phyloP scores from a whole-genome alignment of 2,113 vertebrate genomes.

The Lophura nycthemera region DNA sequence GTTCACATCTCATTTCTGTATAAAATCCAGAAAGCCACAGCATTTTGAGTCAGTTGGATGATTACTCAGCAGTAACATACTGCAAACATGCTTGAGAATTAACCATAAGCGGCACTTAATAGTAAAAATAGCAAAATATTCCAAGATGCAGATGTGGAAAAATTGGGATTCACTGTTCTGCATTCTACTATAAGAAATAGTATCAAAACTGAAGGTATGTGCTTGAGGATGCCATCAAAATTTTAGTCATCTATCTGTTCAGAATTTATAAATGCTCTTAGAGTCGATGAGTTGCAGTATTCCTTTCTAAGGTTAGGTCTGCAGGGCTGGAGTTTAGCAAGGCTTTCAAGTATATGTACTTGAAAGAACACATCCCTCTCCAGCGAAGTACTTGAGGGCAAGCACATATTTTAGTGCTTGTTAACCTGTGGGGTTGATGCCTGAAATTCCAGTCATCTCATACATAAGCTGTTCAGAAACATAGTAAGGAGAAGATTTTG shows the following conservation, averaged over 20 bases:
- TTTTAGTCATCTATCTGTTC: background rate
- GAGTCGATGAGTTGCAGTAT: background rate
- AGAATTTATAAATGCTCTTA: background rate
- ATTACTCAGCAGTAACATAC: background rate
- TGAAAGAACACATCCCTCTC: background rate
- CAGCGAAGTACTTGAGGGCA: background rate
- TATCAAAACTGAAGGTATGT: background rate
- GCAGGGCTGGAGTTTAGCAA: background rate
- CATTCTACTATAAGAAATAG: background rate
- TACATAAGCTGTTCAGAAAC: background rate
- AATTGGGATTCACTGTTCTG: background rate
- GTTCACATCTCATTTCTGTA: background rate
- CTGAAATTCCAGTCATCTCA: background rate
- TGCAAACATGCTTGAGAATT: background rate
- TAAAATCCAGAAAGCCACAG: background rate
- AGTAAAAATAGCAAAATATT: background rate
- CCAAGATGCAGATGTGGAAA: background rate
- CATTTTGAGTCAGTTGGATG: background rate
- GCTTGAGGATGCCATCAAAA: background rate
- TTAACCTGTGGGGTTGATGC: background rate
- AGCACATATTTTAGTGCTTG: background rate
- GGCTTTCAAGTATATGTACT: background rate
- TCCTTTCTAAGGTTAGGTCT: background rate
- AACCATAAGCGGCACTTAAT: background rate
- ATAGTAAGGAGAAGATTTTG: background rate